Evolutionary conservation across 2,113 vertebrate species (phyloP), one percentile per base, ranked within the genome.

Genomic region (Oxygymnocypris stewartii): DNA sequence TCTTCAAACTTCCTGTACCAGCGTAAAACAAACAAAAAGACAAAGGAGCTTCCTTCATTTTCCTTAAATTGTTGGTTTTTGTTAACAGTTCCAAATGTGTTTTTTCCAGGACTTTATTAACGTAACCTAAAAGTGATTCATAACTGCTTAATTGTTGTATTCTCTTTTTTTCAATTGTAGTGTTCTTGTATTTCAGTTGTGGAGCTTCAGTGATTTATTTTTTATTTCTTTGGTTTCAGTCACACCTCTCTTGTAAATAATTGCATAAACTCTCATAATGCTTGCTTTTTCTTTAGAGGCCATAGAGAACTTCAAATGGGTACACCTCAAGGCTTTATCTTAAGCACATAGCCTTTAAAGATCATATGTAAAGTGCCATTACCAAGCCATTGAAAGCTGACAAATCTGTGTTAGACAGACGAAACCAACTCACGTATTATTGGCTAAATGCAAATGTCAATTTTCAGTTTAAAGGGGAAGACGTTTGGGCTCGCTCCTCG

Each of bases 1-100:
- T 97, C 96, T 97, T 97, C 96, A 95, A 97, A 97, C 96, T 97
- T 97, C 96, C 96, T 97, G 96, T 97, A 97, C 96, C 96, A 97
- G 96, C 96, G 96, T 97, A 96, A 96, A 95, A 96, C 96, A 96
- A 97, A 94, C 87, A 90, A 87, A 85, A 87, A 91, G 73, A 85
- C 82, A 88, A 79, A 91, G 96, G 96, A 96, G 96, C 96, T 96
- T 95, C 96, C 95, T 94, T 94, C 95, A 96, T 86, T 96, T 96
- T 80, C 79, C 95, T 96, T 96, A 96, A 90, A 91, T 96, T 95
- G 92, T 92, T 92, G 88, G 94, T 95, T n/a, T n/a, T n/a, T n/a
- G n/a, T n/a, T 96, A 95, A 93, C 95, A 95, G 95, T 88, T 94
- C 95, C 94, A 97, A 97, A 96, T 96, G 94, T 94, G 94, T 97